These are phyloP conservation scores for Acrobasis consociella DNA, from an alignment of 2,888 invertebrate genomes.

Conservation along the genomic window DNA sequence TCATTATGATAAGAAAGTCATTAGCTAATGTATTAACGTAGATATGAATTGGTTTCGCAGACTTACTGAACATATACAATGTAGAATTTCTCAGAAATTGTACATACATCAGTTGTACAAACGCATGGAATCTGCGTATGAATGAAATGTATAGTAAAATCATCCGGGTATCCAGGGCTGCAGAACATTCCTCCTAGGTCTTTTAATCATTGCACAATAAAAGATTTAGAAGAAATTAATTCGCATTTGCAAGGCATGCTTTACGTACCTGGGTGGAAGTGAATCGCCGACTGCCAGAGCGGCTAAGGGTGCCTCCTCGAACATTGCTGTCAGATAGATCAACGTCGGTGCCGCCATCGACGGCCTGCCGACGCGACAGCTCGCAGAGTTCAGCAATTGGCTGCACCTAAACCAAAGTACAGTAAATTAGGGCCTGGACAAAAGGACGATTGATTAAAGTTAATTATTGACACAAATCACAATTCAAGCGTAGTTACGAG, in stretches of 20 bases:
- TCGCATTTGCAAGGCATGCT: not conserved
- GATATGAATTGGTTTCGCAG: not conserved
- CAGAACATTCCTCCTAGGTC: no score
- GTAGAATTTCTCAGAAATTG: no score
- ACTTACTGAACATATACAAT: not conserved
- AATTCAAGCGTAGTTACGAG: no score
- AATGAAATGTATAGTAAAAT: no score
- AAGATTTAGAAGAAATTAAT: no score
- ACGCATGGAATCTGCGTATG: no score
- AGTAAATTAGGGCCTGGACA: not conserved
- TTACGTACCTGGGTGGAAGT: conserved; percentile 83
- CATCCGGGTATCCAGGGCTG: no score
- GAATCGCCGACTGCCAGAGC: conserved; percentile 91
- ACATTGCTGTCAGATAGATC: conserved; percentile 86
- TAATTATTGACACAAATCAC: no score
- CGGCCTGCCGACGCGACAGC: conserved; percentile 88
- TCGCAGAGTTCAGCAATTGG: conserved; percentile 96
- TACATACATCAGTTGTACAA: no score
- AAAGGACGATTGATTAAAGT: no score
- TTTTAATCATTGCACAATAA: no score
- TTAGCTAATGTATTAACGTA: not conserved
- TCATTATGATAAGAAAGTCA: conserved; percentile 20
- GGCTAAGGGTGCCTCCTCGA: conserved; percentile 89
- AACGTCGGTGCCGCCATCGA: conserved; percentile 85
- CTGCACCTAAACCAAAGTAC: conserved; percentile 88